Evolutionary conservation across 2,888 invertebrate species (phyloP).

Genomic region (Tenthredo livida): DNA sequence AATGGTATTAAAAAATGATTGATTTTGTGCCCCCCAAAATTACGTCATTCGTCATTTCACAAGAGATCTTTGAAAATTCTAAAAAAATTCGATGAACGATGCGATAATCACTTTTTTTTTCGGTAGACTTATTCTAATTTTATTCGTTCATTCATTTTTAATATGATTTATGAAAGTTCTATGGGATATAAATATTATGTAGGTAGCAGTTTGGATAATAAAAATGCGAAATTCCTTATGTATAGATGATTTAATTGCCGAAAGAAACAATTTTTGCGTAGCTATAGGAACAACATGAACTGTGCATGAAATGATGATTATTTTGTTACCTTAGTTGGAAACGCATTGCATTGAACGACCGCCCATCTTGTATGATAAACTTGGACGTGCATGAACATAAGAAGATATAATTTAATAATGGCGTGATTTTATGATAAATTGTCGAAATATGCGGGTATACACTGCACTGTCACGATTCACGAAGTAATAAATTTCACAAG

Average conservation of each 20-base stretch:
- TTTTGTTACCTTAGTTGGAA: slow-evolving; percentile 30
- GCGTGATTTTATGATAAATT: slow-evolving; percentile 11
- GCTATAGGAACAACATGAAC: slow-evolving; percentile 75
- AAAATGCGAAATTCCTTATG: slow-evolving; percentile 57
- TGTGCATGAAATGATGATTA: slow-evolving; percentile 69
- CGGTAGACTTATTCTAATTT: no score
- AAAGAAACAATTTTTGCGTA: slow-evolving; percentile 73
- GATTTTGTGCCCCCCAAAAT: no score
- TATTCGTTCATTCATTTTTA: neutral
- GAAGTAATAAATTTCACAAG: neutral
- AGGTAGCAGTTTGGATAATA: neutral
- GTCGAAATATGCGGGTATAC: slow-evolving; percentile 11
- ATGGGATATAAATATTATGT: no score
- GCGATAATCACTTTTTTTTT: no score
- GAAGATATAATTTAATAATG: neutral
- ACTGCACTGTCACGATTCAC: slow-evolving; percentile 13
- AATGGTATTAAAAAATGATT: no score
- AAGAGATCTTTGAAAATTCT: no score
- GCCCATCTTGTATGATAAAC: slow-evolving; percentile 21
- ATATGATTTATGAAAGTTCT: neutral
- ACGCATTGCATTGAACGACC: slow-evolving; percentile 40
- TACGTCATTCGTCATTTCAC: no score
- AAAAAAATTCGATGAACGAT: no score
- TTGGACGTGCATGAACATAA: slow-evolving; percentile 25
- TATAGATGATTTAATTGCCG: slow-evolving; percentile 73